phyloP scores from a whole-genome alignment of 2,888 invertebrate genomes.

The Cheilosia vernalis region DNA sequence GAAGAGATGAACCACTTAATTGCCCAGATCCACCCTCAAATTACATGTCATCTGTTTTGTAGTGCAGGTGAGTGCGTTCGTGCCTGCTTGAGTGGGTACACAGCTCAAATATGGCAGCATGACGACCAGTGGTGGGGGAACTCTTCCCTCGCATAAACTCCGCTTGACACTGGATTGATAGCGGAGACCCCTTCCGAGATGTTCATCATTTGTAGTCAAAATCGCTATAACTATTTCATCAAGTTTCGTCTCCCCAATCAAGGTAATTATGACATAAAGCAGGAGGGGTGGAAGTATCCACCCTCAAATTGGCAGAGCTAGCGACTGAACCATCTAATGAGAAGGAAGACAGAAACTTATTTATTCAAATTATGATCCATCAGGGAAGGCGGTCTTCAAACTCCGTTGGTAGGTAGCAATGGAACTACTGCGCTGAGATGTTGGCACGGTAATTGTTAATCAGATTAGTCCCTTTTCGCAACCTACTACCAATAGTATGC shows the following conservation, averaged over 20 bases:
- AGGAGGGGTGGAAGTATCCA: neutral
- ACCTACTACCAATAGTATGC: too few relatives aligned
- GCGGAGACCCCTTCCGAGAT: constrained; percentile 35
- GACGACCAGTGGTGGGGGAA: constrained; percentile 18
- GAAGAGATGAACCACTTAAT: constrained; percentile 73
- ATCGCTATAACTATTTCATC: constrained; percentile 69
- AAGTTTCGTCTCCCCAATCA: constrained; percentile 62
- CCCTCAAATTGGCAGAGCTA: neutral
- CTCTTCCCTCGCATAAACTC: neutral
- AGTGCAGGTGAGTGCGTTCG: constrained; percentile 65
- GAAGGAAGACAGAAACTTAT: constrained; percentile 32
- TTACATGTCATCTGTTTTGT: constrained; percentile 72
- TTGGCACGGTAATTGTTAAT: too few relatives aligned
- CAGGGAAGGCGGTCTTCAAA: neutral
- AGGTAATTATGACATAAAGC: constrained; percentile 61
- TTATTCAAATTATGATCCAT: constrained; percentile 47
- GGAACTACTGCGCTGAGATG: neutral
- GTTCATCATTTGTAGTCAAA: constrained; percentile 71
- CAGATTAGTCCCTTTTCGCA: too few relatives aligned
- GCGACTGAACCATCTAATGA: constrained; percentile 12
- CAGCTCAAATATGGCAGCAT: constrained; percentile 24
- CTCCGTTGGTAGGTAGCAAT: neutral
- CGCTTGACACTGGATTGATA: constrained; percentile 44
- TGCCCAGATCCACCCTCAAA: constrained; percentile 72
- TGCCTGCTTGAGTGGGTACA: constrained; percentile 40